A percentile compares a stretch with the other conserved stretches of the same genome.
Conservation (phyloP, 2,888 invertebrate genomes). For the Nemurella pictetii region DNA sequence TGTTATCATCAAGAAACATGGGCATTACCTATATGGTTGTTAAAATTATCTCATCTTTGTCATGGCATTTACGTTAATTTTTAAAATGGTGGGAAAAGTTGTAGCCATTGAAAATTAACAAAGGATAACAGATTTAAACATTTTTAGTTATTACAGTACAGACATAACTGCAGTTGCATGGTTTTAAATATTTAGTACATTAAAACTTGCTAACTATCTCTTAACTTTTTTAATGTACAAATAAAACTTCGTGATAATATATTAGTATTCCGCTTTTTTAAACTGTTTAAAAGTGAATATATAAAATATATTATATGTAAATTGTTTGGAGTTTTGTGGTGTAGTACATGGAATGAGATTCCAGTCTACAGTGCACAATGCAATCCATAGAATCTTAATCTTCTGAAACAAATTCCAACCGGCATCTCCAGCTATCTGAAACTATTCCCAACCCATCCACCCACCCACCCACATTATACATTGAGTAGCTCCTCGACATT, state of each 20-base stretch:
- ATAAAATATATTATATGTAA: not conserved
- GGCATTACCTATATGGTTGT: not conserved
- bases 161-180: too few species aligned
- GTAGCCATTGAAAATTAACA: too few species aligned
- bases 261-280: not conserved
- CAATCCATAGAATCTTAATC: not conserved
- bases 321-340: not conserved
- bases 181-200: not conserved
- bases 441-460: not conserved
- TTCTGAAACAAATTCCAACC: not conserved
- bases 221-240: not conserved
- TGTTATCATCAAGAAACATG: not conserved
- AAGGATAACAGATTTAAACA: too few species aligned
- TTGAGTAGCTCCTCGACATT: not conserved
- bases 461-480: not conserved
- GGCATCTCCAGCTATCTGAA: not conserved
- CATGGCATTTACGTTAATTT: not conserved
- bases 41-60: not conserved
- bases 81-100: not conserved
- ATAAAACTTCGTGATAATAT: not conserved
- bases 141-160: too few species aligned
- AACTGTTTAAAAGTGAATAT: not conserved
- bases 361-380: not conserved
- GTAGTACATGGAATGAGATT: not conserved
- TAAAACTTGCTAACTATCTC: not conserved